Percentiles rank a stretch among this genome's conserved stretches.
These are phyloP conservation scores for Hemiprocne comata DNA, from an alignment of 2,113 vertebrate genomes.

Conservation along the genomic window DNA sequence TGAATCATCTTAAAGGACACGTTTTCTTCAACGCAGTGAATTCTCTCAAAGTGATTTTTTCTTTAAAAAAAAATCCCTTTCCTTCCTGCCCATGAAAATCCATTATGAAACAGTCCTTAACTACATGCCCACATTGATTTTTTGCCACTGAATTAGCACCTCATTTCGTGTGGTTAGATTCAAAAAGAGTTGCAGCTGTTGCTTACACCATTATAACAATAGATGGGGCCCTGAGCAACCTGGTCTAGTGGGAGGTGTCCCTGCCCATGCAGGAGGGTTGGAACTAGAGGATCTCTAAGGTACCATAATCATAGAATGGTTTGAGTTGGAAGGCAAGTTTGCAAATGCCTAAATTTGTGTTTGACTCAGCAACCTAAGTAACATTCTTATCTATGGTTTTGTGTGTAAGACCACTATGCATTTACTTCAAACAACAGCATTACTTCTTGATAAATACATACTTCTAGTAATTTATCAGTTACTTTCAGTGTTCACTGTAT, in stretches of 20 bases:
- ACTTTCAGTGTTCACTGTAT: rapidly evolving
- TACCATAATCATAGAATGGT: no score
- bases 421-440: neutral
- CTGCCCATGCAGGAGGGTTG: no score
- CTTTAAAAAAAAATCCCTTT: neutral
- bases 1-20: neutral
- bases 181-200: neutral
- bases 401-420: neutral
- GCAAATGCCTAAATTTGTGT: neutral
- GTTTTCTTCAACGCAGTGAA: neutral
- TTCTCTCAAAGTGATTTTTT: neutral
- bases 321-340: no score
- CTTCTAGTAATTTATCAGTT: neutral
- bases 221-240: no score
- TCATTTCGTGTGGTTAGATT: neutral
- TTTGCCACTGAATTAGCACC: neutral
- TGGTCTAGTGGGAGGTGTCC: no score
- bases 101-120: neutral
- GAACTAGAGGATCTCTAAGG: no score
- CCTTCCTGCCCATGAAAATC: neutral
- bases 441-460: neutral
- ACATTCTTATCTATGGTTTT: neutral
- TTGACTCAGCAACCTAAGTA: neutral
- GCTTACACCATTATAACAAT: neutral
- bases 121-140: neutral